Evolutionary conservation across 1,140 invertebrate genomes (phyloP), one percentile per base, ranked within the genome.

Genomic region (Drosophila sechellia): DNA sequence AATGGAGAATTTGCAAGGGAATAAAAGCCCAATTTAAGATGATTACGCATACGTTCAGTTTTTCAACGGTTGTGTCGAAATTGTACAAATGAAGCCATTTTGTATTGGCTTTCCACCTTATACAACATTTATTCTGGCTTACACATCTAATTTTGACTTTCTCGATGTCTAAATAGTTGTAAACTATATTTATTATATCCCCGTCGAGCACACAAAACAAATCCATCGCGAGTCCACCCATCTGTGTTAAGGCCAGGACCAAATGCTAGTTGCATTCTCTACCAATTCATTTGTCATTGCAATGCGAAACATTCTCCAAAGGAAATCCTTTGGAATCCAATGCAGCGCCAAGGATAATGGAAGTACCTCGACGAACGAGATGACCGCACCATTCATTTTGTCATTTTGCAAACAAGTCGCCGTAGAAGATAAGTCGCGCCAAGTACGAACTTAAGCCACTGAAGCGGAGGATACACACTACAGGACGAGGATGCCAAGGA

Each of bases 321-420:
- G 22, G 27, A 66, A 53, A 45, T 53, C 31, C 59, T 20, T 13
- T 15, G n/a, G 17, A 70, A 69, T 70, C 49, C 64, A 56, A 40
- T 35, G 66, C 34, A 70, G 35, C 64, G 60, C 27, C 64, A 35
- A 1, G 37, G 59, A 68, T 86, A 61, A 77, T 45, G 59, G 65
- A 86, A 74, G 58, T 17, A 34, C 5, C 31, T 45, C 31, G 34
- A 45, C 34, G 43, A 31, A 34, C 34, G 22, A 61, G 49, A 76
- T 76, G 83, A 86, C 83, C 83, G 83, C 83, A 87, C 83, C 79
- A 86, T 87, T 87, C 83, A 86, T 87, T 86, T 89, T 77, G 59
- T 72, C 83, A 83, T 87, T 86, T 87, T 76, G 81, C 83, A 86
- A 86, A 83, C 83, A 87, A 83, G 75, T 87, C 75, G 79, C 79